Evolutionary conservation across 2,797 vertebrate species (phyloP).

Genomic region (Scolopax rusticola): DNA sequence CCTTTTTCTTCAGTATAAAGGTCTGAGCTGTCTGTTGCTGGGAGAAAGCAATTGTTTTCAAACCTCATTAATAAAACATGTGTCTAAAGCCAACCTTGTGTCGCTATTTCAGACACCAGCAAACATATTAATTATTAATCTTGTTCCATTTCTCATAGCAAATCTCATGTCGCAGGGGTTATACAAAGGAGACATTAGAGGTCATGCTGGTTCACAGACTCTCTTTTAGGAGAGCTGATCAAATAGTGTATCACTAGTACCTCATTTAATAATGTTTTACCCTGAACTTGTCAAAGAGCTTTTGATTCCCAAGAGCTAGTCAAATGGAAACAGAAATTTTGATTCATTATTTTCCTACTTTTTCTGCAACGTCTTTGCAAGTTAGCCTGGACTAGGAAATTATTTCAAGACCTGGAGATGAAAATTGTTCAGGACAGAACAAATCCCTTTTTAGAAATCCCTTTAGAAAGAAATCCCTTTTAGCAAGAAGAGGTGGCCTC

Average conservation of each 20-base stretch:
- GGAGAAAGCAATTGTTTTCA: constrained; percentile 62
- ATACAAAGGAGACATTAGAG: constrained; percentile 54
- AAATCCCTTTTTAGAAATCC: neutral
- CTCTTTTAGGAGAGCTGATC: neutral
- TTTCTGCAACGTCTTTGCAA: neutral
- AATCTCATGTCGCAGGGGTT: constrained; percentile 33
- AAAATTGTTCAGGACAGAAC: neutral
- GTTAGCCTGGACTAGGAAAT: neutral
- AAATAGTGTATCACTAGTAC: neutral
- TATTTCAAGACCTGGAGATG: neutral
- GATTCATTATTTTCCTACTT: neutral
- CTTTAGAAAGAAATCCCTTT: too few species aligned
- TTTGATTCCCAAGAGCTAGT: constrained; percentile 3
- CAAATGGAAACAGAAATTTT: neutral
- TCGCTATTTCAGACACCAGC: constrained; percentile 40
- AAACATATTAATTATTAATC: constrained; percentile 58
- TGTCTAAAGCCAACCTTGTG: constrained; percentile 36
- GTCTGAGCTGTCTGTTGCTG: constrained; percentile 8
- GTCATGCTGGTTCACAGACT: neutral
- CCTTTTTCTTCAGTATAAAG: neutral
- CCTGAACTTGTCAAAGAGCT: neutral
- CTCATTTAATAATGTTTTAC: constrained; percentile 26
- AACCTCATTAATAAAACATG: constrained; percentile 66
- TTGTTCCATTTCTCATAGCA: constrained; percentile 50
- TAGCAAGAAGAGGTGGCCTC: neutral